Conservation (phyloP, 2,888 invertebrate species). For the Lymantria monacha region DNA sequence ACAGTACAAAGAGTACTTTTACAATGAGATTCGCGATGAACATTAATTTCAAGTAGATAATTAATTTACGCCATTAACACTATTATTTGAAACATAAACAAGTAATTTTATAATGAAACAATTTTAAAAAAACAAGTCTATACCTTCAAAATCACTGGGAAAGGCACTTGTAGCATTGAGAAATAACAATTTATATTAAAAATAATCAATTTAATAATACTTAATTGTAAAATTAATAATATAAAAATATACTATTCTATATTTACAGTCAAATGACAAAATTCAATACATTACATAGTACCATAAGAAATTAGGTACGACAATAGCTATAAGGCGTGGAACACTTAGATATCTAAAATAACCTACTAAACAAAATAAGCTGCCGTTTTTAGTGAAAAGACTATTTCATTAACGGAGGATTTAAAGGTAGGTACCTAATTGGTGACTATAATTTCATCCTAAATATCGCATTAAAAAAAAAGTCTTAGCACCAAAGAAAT, state of each 20-base stretch:
- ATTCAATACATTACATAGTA: slow-evolving; percentile 56
- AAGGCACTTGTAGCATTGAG: slow-evolving; percentile 63
- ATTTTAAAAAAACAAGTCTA: background rate
- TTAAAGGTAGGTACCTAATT: slow-evolving; percentile 6
- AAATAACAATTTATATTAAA: slow-evolving; percentile 54
- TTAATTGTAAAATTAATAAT: slow-evolving; percentile 65
- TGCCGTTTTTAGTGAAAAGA: slow-evolving; percentile 33
- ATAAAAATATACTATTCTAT: slow-evolving; percentile 78
- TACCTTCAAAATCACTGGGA: slow-evolving; percentile 30
- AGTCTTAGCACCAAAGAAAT: slow-evolving; percentile 37
- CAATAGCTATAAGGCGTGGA: slow-evolving; percentile 49
- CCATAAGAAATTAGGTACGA: slow-evolving; percentile 39
- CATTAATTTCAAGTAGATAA: slow-evolving; percentile 1
- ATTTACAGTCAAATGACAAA: slow-evolving; percentile 69
- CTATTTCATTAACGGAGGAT: slow-evolving; percentile 34
- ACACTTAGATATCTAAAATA: slow-evolving; percentile 46
- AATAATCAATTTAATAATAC: slow-evolving; percentile 59
- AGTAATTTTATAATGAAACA: slow-evolving; percentile 4
- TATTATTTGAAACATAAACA: background rate
- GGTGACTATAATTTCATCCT: slow-evolving; percentile 6
- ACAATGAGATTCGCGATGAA: slow-evolving; percentile 53
- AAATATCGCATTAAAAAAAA: slow-evolving; percentile 35
- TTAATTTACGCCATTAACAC: slow-evolving; percentile 8
- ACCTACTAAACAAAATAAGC: slow-evolving; percentile 34
- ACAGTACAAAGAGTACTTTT: slow-evolving; percentile 25